Evolutionary conservation across 2,113 vertebrate species (phyloP).

Genomic region (Sinosuthora webbiana): DNA sequence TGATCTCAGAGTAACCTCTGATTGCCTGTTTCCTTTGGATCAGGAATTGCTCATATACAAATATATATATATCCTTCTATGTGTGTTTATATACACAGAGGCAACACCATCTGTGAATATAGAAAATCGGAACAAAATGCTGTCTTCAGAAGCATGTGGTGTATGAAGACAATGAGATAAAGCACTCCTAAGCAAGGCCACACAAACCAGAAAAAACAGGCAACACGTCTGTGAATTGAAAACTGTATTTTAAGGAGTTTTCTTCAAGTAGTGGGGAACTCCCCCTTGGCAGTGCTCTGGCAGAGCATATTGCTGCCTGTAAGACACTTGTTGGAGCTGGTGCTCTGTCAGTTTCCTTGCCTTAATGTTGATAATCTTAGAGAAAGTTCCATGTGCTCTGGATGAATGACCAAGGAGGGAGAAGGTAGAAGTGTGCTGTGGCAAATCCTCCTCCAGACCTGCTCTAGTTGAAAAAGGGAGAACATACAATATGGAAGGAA

Average conservation of each 20-base stretch:
- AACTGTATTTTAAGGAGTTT: not conserved
- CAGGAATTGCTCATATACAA: not conserved
- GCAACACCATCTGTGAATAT: not conserved
- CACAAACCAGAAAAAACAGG: not conserved
- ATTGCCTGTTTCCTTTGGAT: not conserved
- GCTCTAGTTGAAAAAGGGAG: fast-evolving
- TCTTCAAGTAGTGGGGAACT: not conserved
- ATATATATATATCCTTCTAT: not conserved
- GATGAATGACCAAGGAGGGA: not conserved
- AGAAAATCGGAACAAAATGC: not conserved
- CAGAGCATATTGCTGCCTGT: not conserved
- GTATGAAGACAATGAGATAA: not conserved
- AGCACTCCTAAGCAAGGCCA: not conserved
- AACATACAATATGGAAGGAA: not conserved
- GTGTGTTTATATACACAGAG: not conserved
- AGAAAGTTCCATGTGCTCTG: not conserved
- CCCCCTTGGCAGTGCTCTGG: not conserved
- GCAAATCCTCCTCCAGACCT: not conserved
- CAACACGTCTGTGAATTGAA: not conserved
- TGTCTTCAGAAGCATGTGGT: not conserved
- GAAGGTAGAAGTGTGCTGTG: not conserved
- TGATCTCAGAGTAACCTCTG: not conserved
- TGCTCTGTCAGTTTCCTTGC: not conserved
- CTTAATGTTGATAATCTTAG: not conserved
- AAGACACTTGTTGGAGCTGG: not conserved